These are phyloP conservation scores for Elephantulus edwardii DNA, from an alignment of 2,113 vertebrate species.

Conservation along the genomic window DNA sequence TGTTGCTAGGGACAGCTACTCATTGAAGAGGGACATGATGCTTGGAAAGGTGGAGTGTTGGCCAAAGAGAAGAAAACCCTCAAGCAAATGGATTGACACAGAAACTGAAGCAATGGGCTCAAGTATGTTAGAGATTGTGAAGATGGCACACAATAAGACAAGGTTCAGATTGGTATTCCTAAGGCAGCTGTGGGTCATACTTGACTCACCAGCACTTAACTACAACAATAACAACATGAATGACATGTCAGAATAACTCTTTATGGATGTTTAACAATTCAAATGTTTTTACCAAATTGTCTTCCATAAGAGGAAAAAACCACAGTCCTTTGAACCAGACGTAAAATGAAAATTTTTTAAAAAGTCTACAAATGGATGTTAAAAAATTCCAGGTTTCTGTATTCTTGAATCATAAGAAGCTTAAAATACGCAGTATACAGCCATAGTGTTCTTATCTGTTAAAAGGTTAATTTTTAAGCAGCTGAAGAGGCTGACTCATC, in stretches of 20 bases:
- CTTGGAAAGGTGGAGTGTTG: too few species aligned
- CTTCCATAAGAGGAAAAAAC: background rate
- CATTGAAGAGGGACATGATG: too few species aligned
- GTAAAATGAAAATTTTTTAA: background rate
- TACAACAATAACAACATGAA: too few species aligned
- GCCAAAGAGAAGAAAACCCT: too few species aligned
- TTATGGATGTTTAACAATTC: background rate
- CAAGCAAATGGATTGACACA: too few species aligned
- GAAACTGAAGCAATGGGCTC: too few species aligned
- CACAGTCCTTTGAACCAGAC: background rate
- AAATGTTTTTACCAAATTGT: background rate
- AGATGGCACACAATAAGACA: too few species aligned
- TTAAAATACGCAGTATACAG: background rate
- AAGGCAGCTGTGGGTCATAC: too few species aligned
- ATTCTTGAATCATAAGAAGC: background rate
- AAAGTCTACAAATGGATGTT: background rate
- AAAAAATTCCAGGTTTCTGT: background rate
- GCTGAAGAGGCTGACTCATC: conserved; percentile 36
- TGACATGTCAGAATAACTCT: background rate
- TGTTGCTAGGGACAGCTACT: too few species aligned
- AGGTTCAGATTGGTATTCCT: too few species aligned
- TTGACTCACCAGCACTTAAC: too few species aligned
- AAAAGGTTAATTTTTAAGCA: conserved; percentile 43
- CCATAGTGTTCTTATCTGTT: background rate
- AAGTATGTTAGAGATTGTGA: too few species aligned